Percentiles rank a stretch among this genome's conserved stretches.
Conservation (phyloP, 2,113 vertebrate genomes). For the Percina caprodes region DNA sequence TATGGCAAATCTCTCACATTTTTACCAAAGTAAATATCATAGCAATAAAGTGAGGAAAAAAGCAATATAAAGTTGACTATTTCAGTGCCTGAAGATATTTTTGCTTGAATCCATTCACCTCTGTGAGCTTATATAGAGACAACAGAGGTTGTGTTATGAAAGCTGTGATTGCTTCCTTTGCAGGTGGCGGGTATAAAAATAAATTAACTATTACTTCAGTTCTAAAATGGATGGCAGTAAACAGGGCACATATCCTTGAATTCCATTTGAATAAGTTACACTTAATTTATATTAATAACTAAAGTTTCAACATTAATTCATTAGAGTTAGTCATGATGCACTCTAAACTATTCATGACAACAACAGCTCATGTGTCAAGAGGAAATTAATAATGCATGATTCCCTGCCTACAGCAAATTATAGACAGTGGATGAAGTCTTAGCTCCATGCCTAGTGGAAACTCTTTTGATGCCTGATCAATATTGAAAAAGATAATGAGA, state of each 20-base stretch:
- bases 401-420: slow-evolving; percentile 42
- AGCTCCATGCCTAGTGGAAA: slow-evolving; percentile 26
- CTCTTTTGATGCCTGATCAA: slow-evolving; percentile 63
- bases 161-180: slow-evolving; percentile 22
- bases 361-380: slow-evolving; percentile 61
- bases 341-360: slow-evolving; percentile 71
- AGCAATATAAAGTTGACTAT: slow-evolving; percentile 33
- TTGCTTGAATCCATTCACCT: slow-evolving; percentile 23
- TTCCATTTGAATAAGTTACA: background rate
- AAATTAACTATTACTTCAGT: background rate
- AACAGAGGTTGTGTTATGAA: slow-evolving; percentile 27
- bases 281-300: slow-evolving; percentile 45
- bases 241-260: background rate
- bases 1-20: background rate
- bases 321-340: slow-evolving; percentile 46
- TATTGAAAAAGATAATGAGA: slow-evolving; percentile 62
- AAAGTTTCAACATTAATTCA: slow-evolving; percentile 55
- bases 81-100: slow-evolving; percentile 39
- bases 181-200: slow-evolving; percentile 7
- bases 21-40: slow-evolving; percentile 19
- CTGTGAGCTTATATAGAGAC: slow-evolving; percentile 35
- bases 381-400: slow-evolving; percentile 64
- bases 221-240: background rate
- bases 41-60: slow-evolving; percentile 24
- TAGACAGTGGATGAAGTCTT: slow-evolving; percentile 53